A percentile compares a stretch with the other conserved stretches of the same genome.
These are phyloP conservation scores for Aurelia coerulea DNA, from an alignment of 30 jellyfish, hydroid and myxozoan genomes.

Conservation along the genomic window DNA sequence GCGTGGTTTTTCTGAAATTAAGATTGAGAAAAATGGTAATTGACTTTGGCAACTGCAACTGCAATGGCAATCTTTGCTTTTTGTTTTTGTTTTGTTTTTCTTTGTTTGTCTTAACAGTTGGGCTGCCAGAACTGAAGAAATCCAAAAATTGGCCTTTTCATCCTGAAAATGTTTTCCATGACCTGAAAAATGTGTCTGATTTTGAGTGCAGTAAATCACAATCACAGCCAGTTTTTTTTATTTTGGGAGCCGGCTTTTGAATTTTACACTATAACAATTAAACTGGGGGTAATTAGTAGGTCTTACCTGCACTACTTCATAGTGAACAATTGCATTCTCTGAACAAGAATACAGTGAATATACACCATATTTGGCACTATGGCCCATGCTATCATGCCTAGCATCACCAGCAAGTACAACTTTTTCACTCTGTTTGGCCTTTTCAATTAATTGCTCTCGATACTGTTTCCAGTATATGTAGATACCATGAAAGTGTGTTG, in stretches of 20 bases:
- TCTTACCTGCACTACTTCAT: slow-evolving; percentile 56
- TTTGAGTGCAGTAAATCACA: background rate
- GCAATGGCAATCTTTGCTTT: background rate
- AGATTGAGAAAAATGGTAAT: background rate
- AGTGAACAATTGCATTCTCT: slow-evolving; percentile 46
- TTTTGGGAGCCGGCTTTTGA: background rate
- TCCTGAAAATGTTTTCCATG: background rate
- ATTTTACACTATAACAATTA: background rate
- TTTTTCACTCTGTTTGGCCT: slow-evolving; percentile 14
- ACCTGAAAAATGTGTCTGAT: background rate
- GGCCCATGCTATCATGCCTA: slow-evolving; percentile 56
- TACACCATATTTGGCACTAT: slow-evolving; percentile 36
- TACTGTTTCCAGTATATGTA: slow-evolving; percentile 21
- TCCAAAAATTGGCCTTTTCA: background rate
- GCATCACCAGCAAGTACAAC: slow-evolving; percentile 60
- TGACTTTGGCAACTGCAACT: slow-evolving; percentile 10
- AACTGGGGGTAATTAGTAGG: background rate
- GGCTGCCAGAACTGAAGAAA: slow-evolving; percentile 13
- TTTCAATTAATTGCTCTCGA: slow-evolving; percentile 17
- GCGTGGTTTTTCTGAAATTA: slow-evolving; percentile 36
- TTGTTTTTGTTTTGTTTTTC: too few species aligned
- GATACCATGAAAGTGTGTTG: slow-evolving; percentile 39
- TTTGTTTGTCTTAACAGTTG: background rate
- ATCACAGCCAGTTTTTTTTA: slow-evolving; percentile 9
- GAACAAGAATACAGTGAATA: slow-evolving; percentile 32